Percentiles rank a stretch among this genome's conserved stretches.
Conservation (phyloP, 2,797 vertebrate species). For the Girardinus metallicus region DNA sequence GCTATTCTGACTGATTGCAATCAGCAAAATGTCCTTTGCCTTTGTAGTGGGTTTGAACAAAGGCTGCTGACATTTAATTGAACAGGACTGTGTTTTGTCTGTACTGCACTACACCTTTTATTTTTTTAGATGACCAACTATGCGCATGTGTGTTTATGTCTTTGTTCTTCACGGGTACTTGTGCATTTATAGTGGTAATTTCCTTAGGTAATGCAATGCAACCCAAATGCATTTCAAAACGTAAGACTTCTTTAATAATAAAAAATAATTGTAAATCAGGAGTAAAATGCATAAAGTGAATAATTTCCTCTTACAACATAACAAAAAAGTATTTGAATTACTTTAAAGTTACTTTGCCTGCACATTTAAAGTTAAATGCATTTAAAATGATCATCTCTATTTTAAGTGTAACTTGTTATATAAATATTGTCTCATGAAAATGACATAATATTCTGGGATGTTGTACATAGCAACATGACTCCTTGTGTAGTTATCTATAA, state of each 20-base stretch:
- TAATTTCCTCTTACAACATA: neutral
- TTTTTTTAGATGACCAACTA: slow-evolving; percentile 41
- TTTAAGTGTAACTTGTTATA: neutral
- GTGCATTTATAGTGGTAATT: slow-evolving; percentile 28
- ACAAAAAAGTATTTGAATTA: neutral
- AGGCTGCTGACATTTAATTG: slow-evolving; percentile 70
- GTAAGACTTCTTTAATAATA: neutral
- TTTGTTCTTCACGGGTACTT: slow-evolving; percentile 21
- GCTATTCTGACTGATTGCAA: slow-evolving; percentile 80
- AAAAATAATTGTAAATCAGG: neutral
- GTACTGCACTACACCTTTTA: slow-evolving; percentile 57
- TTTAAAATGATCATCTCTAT: neutral
- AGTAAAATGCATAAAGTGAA: neutral
- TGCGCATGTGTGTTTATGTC: slow-evolving; percentile 30
- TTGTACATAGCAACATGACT: neutral
- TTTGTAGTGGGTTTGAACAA: slow-evolving; percentile 55
- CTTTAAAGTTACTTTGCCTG: neutral
- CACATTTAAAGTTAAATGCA: neutral
- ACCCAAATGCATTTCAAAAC: neutral
- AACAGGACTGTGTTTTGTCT: slow-evolving; percentile 66
- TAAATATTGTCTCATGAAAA: neutral
- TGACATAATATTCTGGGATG: neutral
- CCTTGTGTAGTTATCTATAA: neutral
- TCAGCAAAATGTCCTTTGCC: slow-evolving; percentile 60
- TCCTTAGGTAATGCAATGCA: neutral